These are phyloP conservation scores for Hedychridium roseum DNA, from an alignment of 2,888 invertebrate genomes.

Conservation along the genomic window DNA sequence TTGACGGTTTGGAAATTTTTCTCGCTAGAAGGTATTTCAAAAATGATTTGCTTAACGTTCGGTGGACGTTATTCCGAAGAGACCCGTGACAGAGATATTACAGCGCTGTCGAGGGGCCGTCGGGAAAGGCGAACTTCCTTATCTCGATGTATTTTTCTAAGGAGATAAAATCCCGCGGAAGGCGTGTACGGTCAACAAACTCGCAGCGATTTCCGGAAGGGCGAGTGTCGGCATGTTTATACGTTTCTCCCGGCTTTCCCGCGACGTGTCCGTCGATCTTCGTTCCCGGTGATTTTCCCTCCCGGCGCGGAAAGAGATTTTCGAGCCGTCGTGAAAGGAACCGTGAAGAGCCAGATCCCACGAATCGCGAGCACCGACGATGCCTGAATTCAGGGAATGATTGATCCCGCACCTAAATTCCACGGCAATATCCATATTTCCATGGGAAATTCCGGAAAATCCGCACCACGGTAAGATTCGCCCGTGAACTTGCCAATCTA, in stretches of 20 bases:
- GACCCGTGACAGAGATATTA: no score
- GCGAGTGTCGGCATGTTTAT: background rate
- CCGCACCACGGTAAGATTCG: background rate
- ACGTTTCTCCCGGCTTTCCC: background rate
- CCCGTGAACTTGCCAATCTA: background rate
- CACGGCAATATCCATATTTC: conserved; percentile 19
- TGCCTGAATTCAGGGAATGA: conserved; percentile 29
- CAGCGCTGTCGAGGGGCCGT: no score
- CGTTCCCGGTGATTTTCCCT: conserved; percentile 37
- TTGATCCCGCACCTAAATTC: conserved; percentile 30
- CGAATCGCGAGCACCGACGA: conserved; percentile 26
- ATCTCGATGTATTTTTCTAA: no score
- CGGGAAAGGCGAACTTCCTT: no score
- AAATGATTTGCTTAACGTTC: no score
- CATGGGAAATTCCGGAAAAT: conserved; percentile 1
- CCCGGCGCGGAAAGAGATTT: conserved; percentile 24
- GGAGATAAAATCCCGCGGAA: conserved; percentile 24
- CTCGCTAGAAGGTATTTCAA: no score
- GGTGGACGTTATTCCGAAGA: no score
- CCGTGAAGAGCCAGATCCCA: conserved; percentile 28
- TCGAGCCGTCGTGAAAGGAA: conserved; percentile 31
- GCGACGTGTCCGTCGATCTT: conserved; percentile 31
- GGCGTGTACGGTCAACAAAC: conserved; percentile 14
- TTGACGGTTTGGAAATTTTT: no score
- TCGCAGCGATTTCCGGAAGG: conserved; percentile 20